phyloP scores from a whole-genome alignment of 2,797 vertebrate species.

The Telmatherina bonti region DNA sequence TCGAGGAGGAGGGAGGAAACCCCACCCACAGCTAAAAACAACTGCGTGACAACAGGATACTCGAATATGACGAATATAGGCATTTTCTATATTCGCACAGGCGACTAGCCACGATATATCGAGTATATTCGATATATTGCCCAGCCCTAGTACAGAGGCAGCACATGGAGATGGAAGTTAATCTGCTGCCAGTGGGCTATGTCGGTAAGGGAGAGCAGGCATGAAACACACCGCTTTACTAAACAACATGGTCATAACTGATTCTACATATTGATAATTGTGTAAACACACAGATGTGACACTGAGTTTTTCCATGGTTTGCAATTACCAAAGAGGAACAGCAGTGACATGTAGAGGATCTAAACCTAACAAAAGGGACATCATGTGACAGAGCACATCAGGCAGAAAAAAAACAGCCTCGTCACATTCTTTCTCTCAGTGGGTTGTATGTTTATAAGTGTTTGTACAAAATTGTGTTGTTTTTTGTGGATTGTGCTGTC shows the following conservation, averaged over 20 bases:
- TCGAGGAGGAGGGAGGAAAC: too few relatives aligned
- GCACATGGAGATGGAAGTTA: too few relatives aligned
- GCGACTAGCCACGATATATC: too few relatives aligned
- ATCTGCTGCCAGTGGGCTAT: not conserved
- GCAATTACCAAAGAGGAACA: not conserved
- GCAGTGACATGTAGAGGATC: not conserved
- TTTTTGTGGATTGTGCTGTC: not conserved
- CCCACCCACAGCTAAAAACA: too few relatives aligned
- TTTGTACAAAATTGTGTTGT: not conserved
- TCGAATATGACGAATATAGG: too few relatives aligned
- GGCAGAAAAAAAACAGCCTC: not conserved
- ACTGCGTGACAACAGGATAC: too few relatives aligned
- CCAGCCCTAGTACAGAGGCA: too few relatives aligned
- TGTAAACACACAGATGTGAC: not conserved
- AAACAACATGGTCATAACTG: not conserved
- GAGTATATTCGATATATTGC: too few relatives aligned
- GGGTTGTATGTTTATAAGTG: not conserved
- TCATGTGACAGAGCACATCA: not conserved
- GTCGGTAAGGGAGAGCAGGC: too few relatives aligned
- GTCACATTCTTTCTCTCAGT: not conserved
- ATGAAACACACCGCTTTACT: not conserved
- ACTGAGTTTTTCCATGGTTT: not conserved
- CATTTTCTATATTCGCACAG: too few relatives aligned
- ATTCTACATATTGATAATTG: not conserved
- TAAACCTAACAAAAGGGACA: not conserved